phyloP scores from a whole-genome alignment of 2,797 vertebrate genomes.

The Malurus splendens region DNA sequence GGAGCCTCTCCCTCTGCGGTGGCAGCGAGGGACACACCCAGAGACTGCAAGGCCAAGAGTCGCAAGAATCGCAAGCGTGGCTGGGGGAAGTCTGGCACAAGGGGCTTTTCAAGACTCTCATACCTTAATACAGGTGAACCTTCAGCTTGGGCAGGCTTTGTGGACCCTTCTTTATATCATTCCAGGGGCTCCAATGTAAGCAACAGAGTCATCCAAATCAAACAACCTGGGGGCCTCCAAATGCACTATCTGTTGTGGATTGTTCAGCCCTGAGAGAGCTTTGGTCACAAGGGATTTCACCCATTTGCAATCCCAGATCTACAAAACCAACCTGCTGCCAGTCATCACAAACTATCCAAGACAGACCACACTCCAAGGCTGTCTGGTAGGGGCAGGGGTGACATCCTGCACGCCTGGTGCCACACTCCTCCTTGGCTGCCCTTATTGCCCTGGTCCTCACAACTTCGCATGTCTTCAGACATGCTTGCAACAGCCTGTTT shows the following conservation, averaged over 20 bases:
- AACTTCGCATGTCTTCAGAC: slow-evolving; percentile 4
- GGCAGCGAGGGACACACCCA: neutral
- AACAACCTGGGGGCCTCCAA: neutral
- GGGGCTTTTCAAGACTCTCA: neutral
- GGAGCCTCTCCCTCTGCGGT: neutral
- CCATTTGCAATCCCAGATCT: neutral
- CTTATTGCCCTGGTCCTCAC: neutral
- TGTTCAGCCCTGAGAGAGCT: neutral
- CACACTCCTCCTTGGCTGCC: neutral
- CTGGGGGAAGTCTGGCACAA: neutral
- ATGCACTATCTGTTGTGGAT: neutral
- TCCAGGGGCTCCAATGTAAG: neutral
- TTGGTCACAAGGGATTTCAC: neutral
- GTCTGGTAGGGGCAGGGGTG: neutral
- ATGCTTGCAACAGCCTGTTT: slow-evolving; percentile 37
- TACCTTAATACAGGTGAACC: neutral
- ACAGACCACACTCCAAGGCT: rapidly evolving
- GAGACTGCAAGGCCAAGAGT: neutral
- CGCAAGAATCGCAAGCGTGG: rapidly evolving
- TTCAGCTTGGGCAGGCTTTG: neutral
- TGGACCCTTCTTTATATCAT: neutral
- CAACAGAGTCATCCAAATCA: neutral
- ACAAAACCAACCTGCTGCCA: neutral
- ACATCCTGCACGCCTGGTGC: neutral
- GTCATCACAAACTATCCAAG: neutral